phyloP scores from a whole-genome alignment of 2,797 vertebrate species.

The Arrhamphus sclerolepis region DNA sequence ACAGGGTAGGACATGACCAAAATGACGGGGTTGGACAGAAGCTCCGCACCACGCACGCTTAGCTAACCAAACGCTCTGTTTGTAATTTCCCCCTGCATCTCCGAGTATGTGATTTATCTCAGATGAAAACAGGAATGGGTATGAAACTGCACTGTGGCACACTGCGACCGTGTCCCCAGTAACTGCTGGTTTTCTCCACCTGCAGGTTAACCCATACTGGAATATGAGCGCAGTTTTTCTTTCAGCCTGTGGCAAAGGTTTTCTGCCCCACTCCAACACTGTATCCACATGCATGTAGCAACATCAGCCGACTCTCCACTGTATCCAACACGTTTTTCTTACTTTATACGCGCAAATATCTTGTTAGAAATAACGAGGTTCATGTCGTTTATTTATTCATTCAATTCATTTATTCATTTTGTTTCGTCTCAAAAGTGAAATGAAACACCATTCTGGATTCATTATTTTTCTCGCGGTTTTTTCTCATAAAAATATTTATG shows the following conservation, averaged over 20 bases:
- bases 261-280: too few species aligned
- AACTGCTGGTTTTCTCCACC: slow-evolving; percentile 27
- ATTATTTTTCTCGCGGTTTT: background rate
- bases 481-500: background rate
- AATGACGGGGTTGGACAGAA: slow-evolving; percentile 75
- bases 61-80: slow-evolving; percentile 62
- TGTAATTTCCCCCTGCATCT: slow-evolving; percentile 46
- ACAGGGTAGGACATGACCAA: slow-evolving; percentile 73
- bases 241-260: too few species aligned
- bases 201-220: slow-evolving; percentile 2
- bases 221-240: background rate
- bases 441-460: background rate
- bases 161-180: slow-evolving; percentile 4
- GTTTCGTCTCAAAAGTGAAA: background rate
- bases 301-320: slow-evolving; percentile 33
- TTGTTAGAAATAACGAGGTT: slow-evolving; percentile 19
- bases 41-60: slow-evolving; percentile 48
- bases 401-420: background rate
- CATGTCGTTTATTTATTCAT: slow-evolving; percentile 18
- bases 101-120: slow-evolving; percentile 30
- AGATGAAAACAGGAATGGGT: slow-evolving; percentile 31
- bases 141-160: slow-evolving; percentile 4
- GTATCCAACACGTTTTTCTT: slow-evolving; percentile 21
- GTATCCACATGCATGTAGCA: background rate
- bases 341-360: slow-evolving; percentile 28